Evolutionary conservation across 2,113 vertebrate genomes (phyloP).

Genomic region (Chaetodon auriga): DNA sequence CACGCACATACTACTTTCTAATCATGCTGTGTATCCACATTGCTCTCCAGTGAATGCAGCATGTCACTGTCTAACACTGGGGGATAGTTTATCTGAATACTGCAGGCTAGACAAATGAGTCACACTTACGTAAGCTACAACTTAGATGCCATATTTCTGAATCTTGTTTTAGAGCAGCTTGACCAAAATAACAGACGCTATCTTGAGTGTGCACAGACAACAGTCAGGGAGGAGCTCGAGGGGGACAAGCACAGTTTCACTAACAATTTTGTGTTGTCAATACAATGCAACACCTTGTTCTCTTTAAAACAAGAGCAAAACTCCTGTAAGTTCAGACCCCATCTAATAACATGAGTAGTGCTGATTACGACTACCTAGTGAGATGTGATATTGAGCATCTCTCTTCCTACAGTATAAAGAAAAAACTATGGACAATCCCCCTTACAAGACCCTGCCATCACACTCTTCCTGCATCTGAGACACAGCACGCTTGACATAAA

Average conservation of each 20-base stretch:
- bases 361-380: constrained; percentile 24
- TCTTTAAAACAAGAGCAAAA: constrained; percentile 30
- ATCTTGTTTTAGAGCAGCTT: constrained; percentile 56
- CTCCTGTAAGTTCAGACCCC: constrained; percentile 11
- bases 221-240: constrained; percentile 51
- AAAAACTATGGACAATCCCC: constrained; percentile 36
- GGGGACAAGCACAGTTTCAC: constrained; percentile 44
- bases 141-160: constrained; percentile 5
- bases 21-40: constrained; percentile 43
- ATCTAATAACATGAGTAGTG: constrained; percentile 18
- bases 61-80: constrained; percentile 23
- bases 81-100: constrained; percentile 28
- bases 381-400: constrained; percentile 36
- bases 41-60: constrained; percentile 31
- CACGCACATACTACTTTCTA: constrained; percentile 50
- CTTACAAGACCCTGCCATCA: constrained; percentile 54
- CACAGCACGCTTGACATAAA: constrained; percentile 50
- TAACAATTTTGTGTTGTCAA: constrained; percentile 39
- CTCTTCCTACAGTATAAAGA: constrained; percentile 25
- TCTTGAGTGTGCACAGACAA: constrained; percentile 69
- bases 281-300: constrained; percentile 53
- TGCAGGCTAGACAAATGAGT: constrained; percentile 23
- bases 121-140: not conserved
- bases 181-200: constrained; percentile 74
- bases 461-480: constrained; percentile 47